Percentiles rank a stretch among this genome's conserved stretches.
Conservation (phyloP, 1,140 invertebrate species). For the Oedothorax gibbosus region DNA sequence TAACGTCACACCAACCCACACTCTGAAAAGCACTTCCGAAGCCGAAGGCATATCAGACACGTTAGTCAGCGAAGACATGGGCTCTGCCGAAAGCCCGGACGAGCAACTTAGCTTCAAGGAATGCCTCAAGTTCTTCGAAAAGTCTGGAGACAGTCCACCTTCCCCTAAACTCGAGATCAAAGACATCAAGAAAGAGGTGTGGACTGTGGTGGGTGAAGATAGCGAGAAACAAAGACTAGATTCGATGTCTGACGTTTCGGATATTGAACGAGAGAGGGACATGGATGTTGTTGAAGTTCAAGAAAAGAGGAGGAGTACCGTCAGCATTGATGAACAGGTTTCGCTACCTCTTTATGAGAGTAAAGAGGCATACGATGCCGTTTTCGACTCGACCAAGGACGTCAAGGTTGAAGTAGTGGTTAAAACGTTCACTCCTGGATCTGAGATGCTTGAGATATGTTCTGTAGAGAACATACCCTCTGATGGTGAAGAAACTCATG, state of each 20-base stretch:
- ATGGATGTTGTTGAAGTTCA: constrained; percentile 26
- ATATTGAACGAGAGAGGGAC: constrained; percentile 33
- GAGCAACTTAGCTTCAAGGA: constrained; percentile 55
- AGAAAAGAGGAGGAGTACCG: constrained; percentile 21
- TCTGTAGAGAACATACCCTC: constrained; percentile 39
- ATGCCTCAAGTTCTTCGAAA: constrained; percentile 54
- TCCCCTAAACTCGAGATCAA: constrained; percentile 25
- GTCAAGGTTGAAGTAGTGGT: constrained; percentile 48
- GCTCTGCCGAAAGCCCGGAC: constrained; percentile 3
- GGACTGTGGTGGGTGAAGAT: constrained; percentile 34
- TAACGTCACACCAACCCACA: constrained; percentile 30
- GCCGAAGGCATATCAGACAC: neutral
- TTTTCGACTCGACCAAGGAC: constrained; percentile 45
- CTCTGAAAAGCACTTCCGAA: constrained; percentile 2
- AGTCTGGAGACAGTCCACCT: neutral
- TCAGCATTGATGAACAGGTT: constrained; percentile 34
- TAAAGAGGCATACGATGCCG: constrained; percentile 47
- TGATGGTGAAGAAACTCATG: neutral
- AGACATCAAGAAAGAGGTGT: constrained; percentile 50
- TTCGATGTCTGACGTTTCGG: neutral
- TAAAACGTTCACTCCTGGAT: constrained; percentile 43
- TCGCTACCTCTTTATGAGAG: constrained; percentile 52
- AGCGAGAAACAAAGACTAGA: neutral
- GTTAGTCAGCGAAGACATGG: neutral
- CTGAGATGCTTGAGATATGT: constrained; percentile 51